Evolutionary conservation across 1,140 invertebrate species (phyloP), one percentile per base, ranked within the genome.

Genomic region (Drosophila seguyi): DNA sequence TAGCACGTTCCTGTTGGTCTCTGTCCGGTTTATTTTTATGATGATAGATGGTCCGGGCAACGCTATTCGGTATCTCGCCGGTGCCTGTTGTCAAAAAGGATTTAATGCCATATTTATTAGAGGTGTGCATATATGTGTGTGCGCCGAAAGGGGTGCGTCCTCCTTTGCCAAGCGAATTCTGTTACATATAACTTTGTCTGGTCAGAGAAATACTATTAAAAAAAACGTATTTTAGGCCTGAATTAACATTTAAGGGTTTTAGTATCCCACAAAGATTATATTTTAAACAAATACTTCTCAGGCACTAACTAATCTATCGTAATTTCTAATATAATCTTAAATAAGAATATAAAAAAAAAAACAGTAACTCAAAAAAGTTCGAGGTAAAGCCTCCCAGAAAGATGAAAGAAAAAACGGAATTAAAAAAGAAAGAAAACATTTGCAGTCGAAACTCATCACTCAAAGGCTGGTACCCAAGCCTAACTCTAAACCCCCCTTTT

Each of bases 51-150:
- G 75, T 50, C 67, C 60, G 45, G 59, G 36, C 59, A 42, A 41
- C 63, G 53, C 56, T 77, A 62, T 74, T 74, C 63, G 66, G 65
- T 68, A 73, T 76, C 57, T 67, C 47, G 58, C 59, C 42, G 48
- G 44, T 72, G 81, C 57, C 62, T 58, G 53, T 79, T 76, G 58
- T 73, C 48, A 76, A 60, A 83, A 83, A 76, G 84, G 84, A 77
- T 84, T 87, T 80, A 69, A 76, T 67, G 38, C 42, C 52, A 71
- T 88, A 87, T 87, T 87, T 87, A 87, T 88, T 83, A 75, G 60
- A 76, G 69, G 58, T 73, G 60, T 39, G 38, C 22, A 41, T 31
- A 48, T 45, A 16, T 10, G 7, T 22, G 47, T 52, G 39, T 50
- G 52, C n/a, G 66, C 11, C 22, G 29, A 44, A 52, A 59, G 58